Conservation (phyloP, 92 coral and sea anemone genomes). For the Metridium senile region DNA sequence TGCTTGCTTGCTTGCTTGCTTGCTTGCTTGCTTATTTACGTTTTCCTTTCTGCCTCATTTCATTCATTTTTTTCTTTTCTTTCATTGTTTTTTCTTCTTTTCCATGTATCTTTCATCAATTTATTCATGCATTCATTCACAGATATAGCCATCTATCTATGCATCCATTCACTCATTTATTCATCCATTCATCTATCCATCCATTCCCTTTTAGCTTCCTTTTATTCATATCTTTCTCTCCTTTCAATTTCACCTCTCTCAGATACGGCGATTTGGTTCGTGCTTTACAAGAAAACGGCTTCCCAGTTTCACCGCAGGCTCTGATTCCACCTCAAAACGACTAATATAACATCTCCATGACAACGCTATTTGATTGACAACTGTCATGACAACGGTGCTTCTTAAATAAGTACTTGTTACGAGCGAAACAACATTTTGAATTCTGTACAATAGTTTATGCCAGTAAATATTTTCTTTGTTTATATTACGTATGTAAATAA, state of each 20-base stretch:
- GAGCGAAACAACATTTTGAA: too few species aligned
- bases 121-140: too few species aligned
- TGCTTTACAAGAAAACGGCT: constrained; percentile 65
- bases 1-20: too few species aligned
- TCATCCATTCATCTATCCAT: neutral
- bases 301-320: constrained; percentile 28
- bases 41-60: too few species aligned
- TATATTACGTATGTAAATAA: neutral
- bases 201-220: neutral
- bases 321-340: constrained; percentile 8
- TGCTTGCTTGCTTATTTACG: too few species aligned
- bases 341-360: constrained; percentile 23
- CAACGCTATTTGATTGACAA: constrained; percentile 1
- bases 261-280: constrained; percentile 86
- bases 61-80: too few species aligned
- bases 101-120: too few species aligned
- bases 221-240: neutral
- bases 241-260: neutral
- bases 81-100: too few species aligned
- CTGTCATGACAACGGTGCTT: neutral
- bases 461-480: neutral
- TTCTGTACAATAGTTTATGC: constrained; percentile 2
- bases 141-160: too few species aligned
- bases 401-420: too few species aligned
- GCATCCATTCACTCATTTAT: neutral